Percentiles rank a stretch among this genome's conserved stretches.
Conservation (phyloP, 1,140 invertebrate genomes). For the Plutomurus gul region DNA sequence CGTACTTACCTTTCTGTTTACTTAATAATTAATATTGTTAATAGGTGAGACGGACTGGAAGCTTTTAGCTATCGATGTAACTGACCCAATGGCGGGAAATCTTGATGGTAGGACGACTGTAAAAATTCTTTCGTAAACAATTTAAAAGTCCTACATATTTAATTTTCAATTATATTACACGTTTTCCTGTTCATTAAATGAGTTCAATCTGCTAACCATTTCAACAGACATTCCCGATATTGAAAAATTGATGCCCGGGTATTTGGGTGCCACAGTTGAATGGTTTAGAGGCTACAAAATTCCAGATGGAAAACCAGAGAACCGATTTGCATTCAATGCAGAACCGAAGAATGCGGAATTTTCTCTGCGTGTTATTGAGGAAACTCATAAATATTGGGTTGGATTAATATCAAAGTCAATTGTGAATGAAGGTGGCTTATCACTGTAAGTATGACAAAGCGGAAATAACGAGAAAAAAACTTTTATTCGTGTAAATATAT, state of each 20-base stretch:
- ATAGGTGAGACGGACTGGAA: conserved; percentile 99
- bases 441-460: conserved; percentile 57
- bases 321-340: conserved; percentile 96
- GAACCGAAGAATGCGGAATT: conserved; percentile 89
- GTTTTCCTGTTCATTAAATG: no score
- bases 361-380: conserved; percentile 82
- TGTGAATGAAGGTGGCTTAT: conserved; percentile 58
- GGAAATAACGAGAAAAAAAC: neutral
- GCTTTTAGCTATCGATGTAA: conserved; percentile 88
- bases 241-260: conserved; percentile 88
- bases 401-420: conserved; percentile 63
- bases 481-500: neutral
- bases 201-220: no score
- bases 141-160: no score
- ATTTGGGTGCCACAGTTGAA: conserved; percentile 91
- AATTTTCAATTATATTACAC: no score
- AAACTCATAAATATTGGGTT: conserved; percentile 76
- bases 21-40: neutral
- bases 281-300: conserved; percentile 99
- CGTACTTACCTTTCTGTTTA: no score
- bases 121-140: no score
- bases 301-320: conserved; percentile 96
- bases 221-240: conserved; percentile 86
- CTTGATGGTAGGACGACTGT: conserved; percentile 70
- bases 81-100: conserved; percentile 84